Conservation (phyloP, 2,888 invertebrate species). For the Marronus borbonicus region DNA sequence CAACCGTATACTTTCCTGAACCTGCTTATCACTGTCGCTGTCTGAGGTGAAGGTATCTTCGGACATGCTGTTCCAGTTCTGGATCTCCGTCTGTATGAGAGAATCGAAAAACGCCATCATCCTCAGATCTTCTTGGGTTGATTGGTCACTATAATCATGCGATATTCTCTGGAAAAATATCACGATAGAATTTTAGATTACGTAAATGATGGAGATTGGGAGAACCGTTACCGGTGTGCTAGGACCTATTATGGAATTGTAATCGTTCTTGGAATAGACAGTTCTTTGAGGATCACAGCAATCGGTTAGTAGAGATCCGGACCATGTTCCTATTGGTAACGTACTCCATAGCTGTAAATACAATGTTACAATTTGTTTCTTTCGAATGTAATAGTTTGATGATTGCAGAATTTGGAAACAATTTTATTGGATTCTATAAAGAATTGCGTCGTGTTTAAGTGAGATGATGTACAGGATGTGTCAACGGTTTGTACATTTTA, state of each 20-base stretch:
- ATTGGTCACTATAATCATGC: constrained; percentile 91
- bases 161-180: constrained; percentile 77
- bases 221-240: constrained; percentile 80
- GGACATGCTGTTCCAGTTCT: constrained; percentile 76
- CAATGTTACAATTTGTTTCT: neutral
- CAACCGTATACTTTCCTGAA: constrained; percentile 50
- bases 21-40: constrained; percentile 62
- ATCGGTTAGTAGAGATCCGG: constrained; percentile 76
- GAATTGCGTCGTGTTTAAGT: too few species aligned
- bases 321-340: constrained; percentile 79
- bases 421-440: too few species aligned
- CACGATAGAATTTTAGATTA: neutral
- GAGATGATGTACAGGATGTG: too few species aligned
- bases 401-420: too few species aligned
- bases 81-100: constrained; percentile 91
- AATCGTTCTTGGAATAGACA: constrained; percentile 86
- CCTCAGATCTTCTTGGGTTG: constrained; percentile 90
- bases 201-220: neutral
- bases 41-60: constrained; percentile 63
- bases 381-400: neutral
- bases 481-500: too few species aligned
- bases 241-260: constrained; percentile 85
- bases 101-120: constrained; percentile 99
- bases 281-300: constrained; percentile 76
- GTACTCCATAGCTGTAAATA: constrained; percentile 84